Evolutionary conservation across 2,888 invertebrate genomes (phyloP), one percentile per base, ranked within the genome.

Genomic region (Ophraella communa): DNA sequence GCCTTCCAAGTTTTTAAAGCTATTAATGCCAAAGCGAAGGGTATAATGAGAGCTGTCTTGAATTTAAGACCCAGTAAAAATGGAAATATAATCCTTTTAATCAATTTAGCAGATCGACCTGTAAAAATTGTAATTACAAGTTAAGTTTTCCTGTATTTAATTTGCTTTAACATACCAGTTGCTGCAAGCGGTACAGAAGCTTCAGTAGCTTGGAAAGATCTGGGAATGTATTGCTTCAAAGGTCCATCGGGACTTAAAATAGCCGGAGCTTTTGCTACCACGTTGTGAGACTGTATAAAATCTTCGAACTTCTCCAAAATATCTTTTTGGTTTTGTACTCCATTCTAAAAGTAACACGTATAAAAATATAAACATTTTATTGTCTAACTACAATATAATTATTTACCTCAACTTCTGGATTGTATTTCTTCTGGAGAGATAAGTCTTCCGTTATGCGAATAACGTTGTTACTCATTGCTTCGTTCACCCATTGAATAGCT

Each of bases 1-100:
- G 94, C 94, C 81, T 94, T 94, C 94, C 94, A 94, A 17, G 94
- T 93, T 82, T 94, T 94, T 62, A 94, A 84, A 0, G 94, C 94
- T 76, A 94, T 94, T 64, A 94, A 83, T 27, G 92, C 91, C 61
- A 94, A 85, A 11, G 92, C 92, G 64, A 94, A 81, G 0, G 94
- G 94, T 44, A 93, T 92, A 74, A 94, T 81, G 24, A 93, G 91
- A 14, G 93, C 91, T 55, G 93, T 91, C 83, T 94, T 94, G 85
- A 94, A 91, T 81, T 94, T 94, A 67, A 94, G 84, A 68, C 94
- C 94, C 73, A 94, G 84, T 62, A 94, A 86, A 86, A 94, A 94
- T 47, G 94, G 94, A 74, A 94, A 87, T 78, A 94, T 85, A 56
- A 94, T 90, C 82, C 92, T 93, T 84, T 92, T 92, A 69, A 93